Base-by-base conservation (phyloP, 2,888 invertebrate genomes). In the Gryllus longicercus region DNA sequence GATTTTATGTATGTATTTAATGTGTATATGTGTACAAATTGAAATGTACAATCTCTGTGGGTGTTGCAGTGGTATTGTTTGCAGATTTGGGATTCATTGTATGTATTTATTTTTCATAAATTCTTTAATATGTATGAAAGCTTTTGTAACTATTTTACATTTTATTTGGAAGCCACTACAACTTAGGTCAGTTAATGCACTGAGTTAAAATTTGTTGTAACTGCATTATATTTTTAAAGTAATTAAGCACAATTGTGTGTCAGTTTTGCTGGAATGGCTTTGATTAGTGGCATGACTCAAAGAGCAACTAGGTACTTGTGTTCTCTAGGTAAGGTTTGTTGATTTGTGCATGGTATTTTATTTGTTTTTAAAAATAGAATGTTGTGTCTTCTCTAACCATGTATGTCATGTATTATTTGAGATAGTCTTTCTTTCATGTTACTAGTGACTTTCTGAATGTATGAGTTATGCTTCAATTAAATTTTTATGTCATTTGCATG, bases 131-230 rank as follows among this genome's bases (percentile, higher is more conserved):
- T 63, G 63, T 63, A 38, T 38, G 63, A n/a, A n/a, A 63, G 12
- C 12, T 16, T 14, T 49, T 77, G 23, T 77, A 50, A 25, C 18
- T 25, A 77, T 18, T 18, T 14, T 63, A n/a, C 63, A 63, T 63
- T 63, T 63, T 18, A 63, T n/a, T n/a, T 51, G 18, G 51, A 51
- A 80, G 82, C 81, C 82, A 80, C 82, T 81, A 82, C 81, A 82
- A 81, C 81, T 76, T 79, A 81, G 82, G 81, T 78, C 82, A 80
- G 77, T 51, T 77, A 25, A 76, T 14, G 49, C 38, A 38, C 38
- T 38, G 38, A 38, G 38, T 38, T 38, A 16, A 63, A 14, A 16
- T 63, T 63, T 63, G 4, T 63, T 38, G 38, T 38, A 38, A 38
- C 38, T 38, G 38, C 38, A 38, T 38, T 38, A 63, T 18, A 5